A percentile compares a stretch with the other conserved stretches of the same genome.
phyloP scores from a whole-genome alignment of 2,113 vertebrate species.

The Regulus satrapa region DNA sequence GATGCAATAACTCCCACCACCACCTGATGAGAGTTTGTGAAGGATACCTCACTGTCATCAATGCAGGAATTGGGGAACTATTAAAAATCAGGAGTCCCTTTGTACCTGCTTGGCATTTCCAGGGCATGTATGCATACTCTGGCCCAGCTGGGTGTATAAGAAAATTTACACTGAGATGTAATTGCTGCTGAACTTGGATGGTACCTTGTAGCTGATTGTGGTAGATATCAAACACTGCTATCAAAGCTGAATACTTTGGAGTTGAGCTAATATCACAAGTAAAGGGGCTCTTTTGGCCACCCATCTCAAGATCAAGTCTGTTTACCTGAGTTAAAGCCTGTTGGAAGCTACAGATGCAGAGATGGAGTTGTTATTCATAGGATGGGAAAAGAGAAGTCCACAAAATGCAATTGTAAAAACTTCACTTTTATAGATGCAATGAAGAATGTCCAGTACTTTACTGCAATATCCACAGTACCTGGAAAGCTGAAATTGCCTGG shows the following conservation, averaged over 20 bases:
- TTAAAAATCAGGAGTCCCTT: background rate
- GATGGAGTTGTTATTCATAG: conserved; percentile 25
- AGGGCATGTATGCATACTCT: background rate
- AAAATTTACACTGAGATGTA: background rate
- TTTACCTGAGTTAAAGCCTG: background rate
- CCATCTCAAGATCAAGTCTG: background rate
- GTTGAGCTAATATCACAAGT: background rate
- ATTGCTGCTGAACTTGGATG: background rate
- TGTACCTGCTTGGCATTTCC: background rate
- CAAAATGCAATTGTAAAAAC: conserved; percentile 62
- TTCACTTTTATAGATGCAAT: conserved; percentile 61
- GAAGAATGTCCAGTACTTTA: conserved; percentile 64
- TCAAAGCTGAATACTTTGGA: background rate
- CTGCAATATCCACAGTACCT: conserved; percentile 59
- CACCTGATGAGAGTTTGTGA: background rate
- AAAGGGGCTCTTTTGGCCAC: background rate
- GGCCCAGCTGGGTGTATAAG: background rate
- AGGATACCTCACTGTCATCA: background rate
- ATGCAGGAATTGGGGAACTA: background rate
- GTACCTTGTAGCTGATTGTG: background rate
- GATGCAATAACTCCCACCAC: background rate
- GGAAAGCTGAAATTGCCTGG: conserved; percentile 63
- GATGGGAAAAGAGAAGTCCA: conserved; percentile 28
- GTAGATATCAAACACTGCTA: background rate
- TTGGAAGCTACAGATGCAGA: background rate